Evolutionary conservation across 2,888 invertebrate species (phyloP), one percentile per base, ranked within the genome.

Genomic region (Cerastis leucographa): DNA sequence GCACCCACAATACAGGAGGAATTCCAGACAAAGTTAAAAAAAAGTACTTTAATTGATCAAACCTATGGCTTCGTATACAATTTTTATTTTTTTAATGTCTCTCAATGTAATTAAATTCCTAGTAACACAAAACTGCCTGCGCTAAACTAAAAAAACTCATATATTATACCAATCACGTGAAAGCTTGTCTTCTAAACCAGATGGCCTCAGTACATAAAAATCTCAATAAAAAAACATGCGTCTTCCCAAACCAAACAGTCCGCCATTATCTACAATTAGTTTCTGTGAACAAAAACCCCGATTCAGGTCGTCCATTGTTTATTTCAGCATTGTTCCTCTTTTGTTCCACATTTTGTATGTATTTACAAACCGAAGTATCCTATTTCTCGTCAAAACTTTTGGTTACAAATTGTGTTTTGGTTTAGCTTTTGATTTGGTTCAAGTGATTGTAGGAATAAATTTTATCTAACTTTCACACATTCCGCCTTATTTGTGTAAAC

Each of bases 281-380:
- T 90, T 86, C 81, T 81, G 83, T 71, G 87, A 92, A 93, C 89
- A 92, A 92, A 93, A 93, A 91, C 86, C 88, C 85, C 76, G 89
- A 91, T 90, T 88, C 89, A 91, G 92, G 91, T 89, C 91, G 87
- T 74, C 90, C 88, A 92, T 95, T 94, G 95, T 94, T 91, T 91
- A 90, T 88, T 74, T 74, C 78, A 82, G 87, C 78, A 91, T 92
- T 93, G 93, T 92, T 85, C 51, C 17, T 56, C 76, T 71, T 76
- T 80, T 85, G 80, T 85, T 71, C 68, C 72, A 22, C 29, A 42
- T 61, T 81, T 67, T 72, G 66, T 78, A 65, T 82, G 79, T 84
- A 76, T 76, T 73, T 84, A 76, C 78, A 84, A 67, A 72, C 67
- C 49, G 75, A 87, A 80, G 83, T 83, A 74, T 78, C 70, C 29